A percentile compares a stretch with the other conserved stretches of the same genome.
Evolutionary conservation across 2,888 invertebrate species (phyloP).

Genomic region (Euzophera pinguis): DNA sequence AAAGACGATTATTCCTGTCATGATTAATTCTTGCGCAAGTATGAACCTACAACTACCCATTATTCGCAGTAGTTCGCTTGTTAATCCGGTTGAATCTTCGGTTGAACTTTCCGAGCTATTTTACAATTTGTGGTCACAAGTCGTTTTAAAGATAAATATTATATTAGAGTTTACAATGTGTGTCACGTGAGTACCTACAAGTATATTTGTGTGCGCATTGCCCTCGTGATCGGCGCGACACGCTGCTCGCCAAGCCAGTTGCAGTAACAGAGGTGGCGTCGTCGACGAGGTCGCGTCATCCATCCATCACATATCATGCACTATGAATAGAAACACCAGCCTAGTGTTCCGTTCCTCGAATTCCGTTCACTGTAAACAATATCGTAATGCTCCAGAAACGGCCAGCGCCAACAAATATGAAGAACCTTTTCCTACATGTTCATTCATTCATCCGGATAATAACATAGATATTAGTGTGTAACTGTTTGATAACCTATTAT

Average conservation of each 20-base stretch:
- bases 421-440: conserved; percentile 32
- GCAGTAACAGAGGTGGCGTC: not conserved
- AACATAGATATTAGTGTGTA: conserved; percentile 44
- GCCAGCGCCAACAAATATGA: conserved; percentile 27
- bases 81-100: too few relatives aligned
- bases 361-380: conserved; percentile 61
- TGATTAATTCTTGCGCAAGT: too few relatives aligned
- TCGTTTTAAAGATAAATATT: too few relatives aligned
- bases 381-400: conserved; percentile 41
- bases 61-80: too few relatives aligned
- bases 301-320: conserved; percentile 66
- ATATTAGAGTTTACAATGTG: too few relatives aligned
- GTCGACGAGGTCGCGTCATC: conserved; percentile 65
- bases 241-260: conserved; percentile 18
- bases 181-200: too few relatives aligned
- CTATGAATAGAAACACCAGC: conserved; percentile 65
- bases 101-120: too few relatives aligned
- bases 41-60: too few relatives aligned
- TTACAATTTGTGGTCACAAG: too few relatives aligned
- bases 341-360: conserved; percentile 67
- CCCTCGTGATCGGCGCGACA: too few relatives aligned
- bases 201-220: too few relatives aligned
- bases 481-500: conserved; percentile 56
- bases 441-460: conserved; percentile 46
- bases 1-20: too few relatives aligned